A percentile compares a stretch with the other conserved stretches of the same genome.
phyloP scores from a whole-genome alignment of 2,113 vertebrate species.

The Struthio camelus region DNA sequence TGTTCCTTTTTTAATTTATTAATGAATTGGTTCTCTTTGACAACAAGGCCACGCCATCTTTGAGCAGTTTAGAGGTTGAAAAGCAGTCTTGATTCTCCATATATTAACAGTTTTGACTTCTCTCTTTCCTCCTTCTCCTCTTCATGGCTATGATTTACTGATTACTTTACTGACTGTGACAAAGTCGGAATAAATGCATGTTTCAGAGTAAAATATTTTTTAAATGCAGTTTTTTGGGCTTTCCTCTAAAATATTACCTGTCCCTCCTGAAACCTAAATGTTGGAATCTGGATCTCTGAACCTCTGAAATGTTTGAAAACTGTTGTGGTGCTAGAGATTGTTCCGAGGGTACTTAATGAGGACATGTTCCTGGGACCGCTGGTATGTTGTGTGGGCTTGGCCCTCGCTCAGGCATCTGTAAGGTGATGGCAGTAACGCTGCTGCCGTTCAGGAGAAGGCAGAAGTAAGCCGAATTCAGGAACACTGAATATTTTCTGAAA shows the following conservation, averaged over 20 bases:
- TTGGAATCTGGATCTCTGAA: background rate
- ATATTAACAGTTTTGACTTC: no score
- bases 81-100: no score
- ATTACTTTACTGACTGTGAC: background rate
- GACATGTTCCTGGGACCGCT: background rate
- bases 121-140: background rate
- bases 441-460: background rate
- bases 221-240: background rate
- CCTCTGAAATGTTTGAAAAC: background rate
- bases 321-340: background rate
- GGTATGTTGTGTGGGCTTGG: background rate
- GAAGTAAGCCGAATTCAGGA: background rate
- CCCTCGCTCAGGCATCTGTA: background rate
- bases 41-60: no score
- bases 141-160: no score
- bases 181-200: background rate
- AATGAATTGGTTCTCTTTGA: background rate
- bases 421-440: background rate
- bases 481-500: background rate
- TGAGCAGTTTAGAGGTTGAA: no score
- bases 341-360: background rate
- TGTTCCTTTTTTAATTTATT: background rate
- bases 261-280: no score
- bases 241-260: background rate
- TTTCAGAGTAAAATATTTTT: background rate